phyloP scores from a whole-genome alignment of 1,140 invertebrate species.

The Coenobita brevimanus region DNA sequence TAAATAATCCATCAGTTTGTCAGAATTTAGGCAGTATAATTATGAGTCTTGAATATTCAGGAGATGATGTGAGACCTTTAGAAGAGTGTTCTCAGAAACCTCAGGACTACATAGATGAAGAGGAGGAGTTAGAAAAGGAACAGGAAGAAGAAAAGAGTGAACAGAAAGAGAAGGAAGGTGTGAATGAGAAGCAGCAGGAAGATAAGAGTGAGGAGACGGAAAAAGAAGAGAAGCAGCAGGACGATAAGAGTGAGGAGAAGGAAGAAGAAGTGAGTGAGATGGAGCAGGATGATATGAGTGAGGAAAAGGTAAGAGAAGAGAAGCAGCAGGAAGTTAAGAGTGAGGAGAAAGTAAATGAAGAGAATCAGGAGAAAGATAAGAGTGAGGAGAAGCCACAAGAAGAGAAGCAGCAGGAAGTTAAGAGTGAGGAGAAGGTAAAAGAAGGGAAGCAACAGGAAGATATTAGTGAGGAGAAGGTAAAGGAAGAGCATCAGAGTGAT shows the following conservation, averaged over 20 bases:
- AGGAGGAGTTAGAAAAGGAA: neutral
- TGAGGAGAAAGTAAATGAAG: too few relatives aligned
- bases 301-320: neutral
- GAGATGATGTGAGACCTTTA: slow-evolving; percentile 44
- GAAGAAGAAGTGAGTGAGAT: neutral
- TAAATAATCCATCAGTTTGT: slow-evolving; percentile 72
- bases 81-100: neutral
- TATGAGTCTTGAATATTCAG: slow-evolving; percentile 49
- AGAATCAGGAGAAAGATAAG: slow-evolving; percentile 9
- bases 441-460: slow-evolving; percentile 76
- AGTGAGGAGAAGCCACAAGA: slow-evolving; percentile 2
- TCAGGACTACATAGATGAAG: slow-evolving; percentile 42
- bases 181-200: slow-evolving; percentile 75
- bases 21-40: slow-evolving; percentile 59
- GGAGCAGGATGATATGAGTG: slow-evolving; percentile 24
- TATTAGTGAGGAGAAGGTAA: slow-evolving; percentile 37
- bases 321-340: too few relatives aligned
- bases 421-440: slow-evolving; percentile 25
- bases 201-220: slow-evolving; percentile 69
- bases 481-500: neutral
- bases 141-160: slow-evolving; percentile 36
- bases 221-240: neutral
- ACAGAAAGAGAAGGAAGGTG: neutral
- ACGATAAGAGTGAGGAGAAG: neutral
- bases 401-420: neutral